Percentiles rank a stretch among this genome's conserved stretches.
Conservation (phyloP, 2,113 vertebrate genomes). For the Aleadryas rufinucha region DNA sequence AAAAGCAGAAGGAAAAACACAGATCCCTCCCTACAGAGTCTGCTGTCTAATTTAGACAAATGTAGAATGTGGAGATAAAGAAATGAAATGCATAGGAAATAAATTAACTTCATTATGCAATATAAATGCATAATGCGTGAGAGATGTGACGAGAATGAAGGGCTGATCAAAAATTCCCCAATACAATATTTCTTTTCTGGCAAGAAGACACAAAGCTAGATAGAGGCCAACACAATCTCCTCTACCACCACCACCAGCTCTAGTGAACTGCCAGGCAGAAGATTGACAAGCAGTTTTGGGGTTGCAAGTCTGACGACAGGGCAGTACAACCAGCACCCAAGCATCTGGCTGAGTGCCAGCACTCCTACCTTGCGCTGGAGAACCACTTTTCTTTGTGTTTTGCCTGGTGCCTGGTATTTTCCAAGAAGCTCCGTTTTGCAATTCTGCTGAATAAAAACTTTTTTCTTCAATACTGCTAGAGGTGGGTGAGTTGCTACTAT, state of each 20-base stretch:
- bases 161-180: slow-evolving; percentile 32
- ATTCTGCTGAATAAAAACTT: slow-evolving; percentile 79
- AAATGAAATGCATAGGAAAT: not conserved
- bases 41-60: not conserved
- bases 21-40: not conserved
- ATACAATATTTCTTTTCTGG: not conserved
- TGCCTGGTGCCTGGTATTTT: slow-evolving; percentile 73
- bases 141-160: not conserved
- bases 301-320: slow-evolving; percentile 31
- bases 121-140: not conserved
- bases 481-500: not conserved
- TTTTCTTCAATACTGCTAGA: slow-evolving; percentile 63
- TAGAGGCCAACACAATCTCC: slow-evolving; percentile 12
- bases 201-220: slow-evolving; percentile 43
- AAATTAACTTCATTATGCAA: not conserved
- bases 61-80: not conserved
- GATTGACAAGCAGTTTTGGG: slow-evolving; percentile 48
- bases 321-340: slow-evolving; percentile 55
- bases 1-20: not conserved
- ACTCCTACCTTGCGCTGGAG: slow-evolving; percentile 73
- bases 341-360: slow-evolving; percentile 37
- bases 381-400: slow-evolving; percentile 74
- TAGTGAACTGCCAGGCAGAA: slow-evolving; percentile 60
- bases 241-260: slow-evolving; percentile 24
- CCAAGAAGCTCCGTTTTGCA: slow-evolving; percentile 72